Base-by-base conservation (phyloP, 2,797 vertebrate species). In the Neoniphon sammara region DNA sequence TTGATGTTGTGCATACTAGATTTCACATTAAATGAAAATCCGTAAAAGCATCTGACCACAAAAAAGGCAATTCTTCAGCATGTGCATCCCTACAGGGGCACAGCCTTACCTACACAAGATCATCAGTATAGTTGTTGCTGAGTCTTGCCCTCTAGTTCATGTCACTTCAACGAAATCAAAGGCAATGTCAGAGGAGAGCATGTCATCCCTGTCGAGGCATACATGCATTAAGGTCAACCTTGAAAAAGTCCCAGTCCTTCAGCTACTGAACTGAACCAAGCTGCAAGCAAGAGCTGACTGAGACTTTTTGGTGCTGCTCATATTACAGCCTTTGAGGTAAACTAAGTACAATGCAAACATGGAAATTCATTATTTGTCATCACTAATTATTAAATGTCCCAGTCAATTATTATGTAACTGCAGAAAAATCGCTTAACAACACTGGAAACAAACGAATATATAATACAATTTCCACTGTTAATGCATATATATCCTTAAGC, bases 131-230 rank as follows among this genome's bases (percentile, higher is more conserved):
- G 39, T 69, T 65, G 70, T 73, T 85, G 80, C 81, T 77, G 81
- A 85, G 73, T 80, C 59, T 54, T 61, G 62, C 66, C 81, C 77
- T 88, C 73, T 55, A 80, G 77, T 79, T 75, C 72, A 80, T 74
- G 79, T 83, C 78, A 81, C 82, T 84, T 90, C 77, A 72, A 65
- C 82, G 75, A 81, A 84, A 89, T 88, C 84, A 80, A 70, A 85
- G 77, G 60, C 65, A 3, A 70, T 80, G 87, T 87, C 84, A 85
- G 84, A 83, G 83, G 73, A 85, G 81, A 86, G 81, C 73, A 77
- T 81, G 85, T 89, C 89, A 89, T 88, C 85, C 79, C 70, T 80
- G 83, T 85, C 81, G 85, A 80, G 65, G 70, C 78, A 69, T 54
- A 80, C 73, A 69, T 82, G 76, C 72, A 85, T 80, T 80, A 83